Evolutionary conservation across 2,888 invertebrate genomes (phyloP), one percentile per base, ranked within the genome.

Genomic region (Pherbina coryleti): DNA sequence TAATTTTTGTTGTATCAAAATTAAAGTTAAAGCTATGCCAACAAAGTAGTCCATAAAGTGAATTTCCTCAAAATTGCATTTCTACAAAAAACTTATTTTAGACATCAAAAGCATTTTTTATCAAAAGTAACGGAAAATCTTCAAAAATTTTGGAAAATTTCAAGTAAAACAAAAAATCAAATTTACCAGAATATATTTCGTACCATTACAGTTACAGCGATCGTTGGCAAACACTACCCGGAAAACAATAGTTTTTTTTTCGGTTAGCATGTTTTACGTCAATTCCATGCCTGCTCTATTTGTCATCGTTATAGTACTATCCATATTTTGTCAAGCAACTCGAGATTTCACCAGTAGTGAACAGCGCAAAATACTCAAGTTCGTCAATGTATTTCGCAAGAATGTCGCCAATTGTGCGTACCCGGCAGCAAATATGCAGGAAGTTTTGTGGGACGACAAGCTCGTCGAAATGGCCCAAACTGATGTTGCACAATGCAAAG

Each of bases 371-470:
- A 17, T 72, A 3, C 11, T 72, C 7, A 57, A 72, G 37, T 57
- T 60, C 28, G 25, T 60, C n/a, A 72, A 72, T 72, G 11, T 19
- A 11, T 72, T 72, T 60, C 72, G 72, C 37, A 19, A 55, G 72
- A 17, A 60, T 25, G 22, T 72, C 14, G 72, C 72, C 25, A 57
- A 25, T 37, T 37, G 57, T 5, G 5, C 60, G 5, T 37, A 37
- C 22, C 60, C 37, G 14, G 72, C 72, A 9, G 72, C 60, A 1
- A 72, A 72, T 57, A 57, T 72, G 49, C 72, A 72, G 22, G 57
- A 72, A 37, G 25, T 72, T 34, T 57, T 60, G n/a, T 72, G 72
- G 72, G 72, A 72, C 11, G 44, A 72, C 7, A 37, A 57, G 25
- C 57, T 72, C 4, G 72, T 57, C 14, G 22, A 25, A n/a, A 19